Percentiles rank a stretch among this genome's conserved stretches.
Conservation (phyloP, 2,113 vertebrate species). For the Halcyon malimbica region DNA sequence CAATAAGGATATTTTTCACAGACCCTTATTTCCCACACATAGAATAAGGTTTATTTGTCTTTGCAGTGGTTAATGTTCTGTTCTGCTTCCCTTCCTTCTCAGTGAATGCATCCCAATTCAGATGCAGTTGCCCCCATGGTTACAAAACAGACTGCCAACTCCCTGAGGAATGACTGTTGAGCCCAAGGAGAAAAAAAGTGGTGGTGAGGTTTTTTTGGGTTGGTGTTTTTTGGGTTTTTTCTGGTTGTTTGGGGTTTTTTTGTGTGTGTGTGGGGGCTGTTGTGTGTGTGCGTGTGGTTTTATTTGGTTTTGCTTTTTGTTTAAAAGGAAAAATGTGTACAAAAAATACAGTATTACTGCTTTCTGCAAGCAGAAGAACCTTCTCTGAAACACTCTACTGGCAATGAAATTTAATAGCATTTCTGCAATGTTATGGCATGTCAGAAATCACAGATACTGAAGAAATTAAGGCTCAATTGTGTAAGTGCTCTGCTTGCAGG, state of each 20-base stretch:
- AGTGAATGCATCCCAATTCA: neutral
- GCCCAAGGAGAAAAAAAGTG: neutral
- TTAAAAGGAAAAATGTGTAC: neutral
- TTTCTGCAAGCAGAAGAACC: neutral
- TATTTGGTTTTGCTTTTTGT: too few species aligned
- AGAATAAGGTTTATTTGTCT: constrained; percentile 14
- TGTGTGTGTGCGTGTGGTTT: too few species aligned
- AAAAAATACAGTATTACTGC: neutral
- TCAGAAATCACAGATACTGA: neutral
- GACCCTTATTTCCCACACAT: neutral
- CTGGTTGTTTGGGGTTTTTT: too few species aligned
- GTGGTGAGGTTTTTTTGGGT: too few species aligned
- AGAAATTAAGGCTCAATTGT: neutral
- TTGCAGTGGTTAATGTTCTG: neutral
- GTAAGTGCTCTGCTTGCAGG: neutral
- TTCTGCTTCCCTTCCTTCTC: neutral
- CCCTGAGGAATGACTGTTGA: neutral
- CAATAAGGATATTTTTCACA: neutral
- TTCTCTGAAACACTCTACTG: neutral
- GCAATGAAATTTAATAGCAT: neutral
- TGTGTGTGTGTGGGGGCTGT: too few species aligned
- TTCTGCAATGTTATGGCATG: neutral
- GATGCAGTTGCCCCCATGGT: neutral
- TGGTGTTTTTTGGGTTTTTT: too few species aligned
- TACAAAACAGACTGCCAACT: neutral